Evolutionary conservation across 2,113 vertebrate genomes (phyloP), one percentile per base, ranked within the genome.

Genomic region (Channa maculata): DNA sequence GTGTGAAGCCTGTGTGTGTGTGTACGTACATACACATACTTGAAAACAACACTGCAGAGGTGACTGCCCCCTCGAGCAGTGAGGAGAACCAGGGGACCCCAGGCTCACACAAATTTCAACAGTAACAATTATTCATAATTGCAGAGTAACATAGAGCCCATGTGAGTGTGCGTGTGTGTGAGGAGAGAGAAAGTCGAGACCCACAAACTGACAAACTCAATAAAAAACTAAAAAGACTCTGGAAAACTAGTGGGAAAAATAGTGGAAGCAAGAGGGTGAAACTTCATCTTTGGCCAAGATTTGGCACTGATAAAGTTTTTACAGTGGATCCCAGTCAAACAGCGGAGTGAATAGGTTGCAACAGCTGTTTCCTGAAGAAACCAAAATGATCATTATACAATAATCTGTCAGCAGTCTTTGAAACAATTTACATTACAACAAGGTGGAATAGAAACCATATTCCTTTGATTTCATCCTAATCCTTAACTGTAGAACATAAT

Each of bases 81-180:
- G 88, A 89, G 86, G 80, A 91, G 89, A 91, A 87, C 71, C 84
- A 90, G 86, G 82, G 77, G 79, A 88, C 54, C 85, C 67, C 61
- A 74, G 75, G 64, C 85, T 71, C 94, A 94, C 93, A 94, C 72
- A 93, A 93, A 84, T 82, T 88, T 88, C 70, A 79, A 84, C 77
- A 91, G 94, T 93, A 80, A 93, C 94, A 94, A 91, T 95, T 95
- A 95, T 91, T 89, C 88, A 92, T 95, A 95, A 96, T 95, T 95
- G 94, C 89, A 71, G 60, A 69, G 65, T 66, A 87, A 86, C 36
- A 43, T 24, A 63, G 53, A 33, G 77, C 55, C 13, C 8, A n/a
- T 67, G 62, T 68, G 71, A 41, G 68, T 68, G 57, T 52, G 38
- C 65, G 44, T 44, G 70, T 3, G 63, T 13, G 65, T 34, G 62